These are phyloP conservation scores for Epistrophella euchroma DNA, from an alignment of 2,888 invertebrate genomes.

Conservation along the genomic window DNA sequence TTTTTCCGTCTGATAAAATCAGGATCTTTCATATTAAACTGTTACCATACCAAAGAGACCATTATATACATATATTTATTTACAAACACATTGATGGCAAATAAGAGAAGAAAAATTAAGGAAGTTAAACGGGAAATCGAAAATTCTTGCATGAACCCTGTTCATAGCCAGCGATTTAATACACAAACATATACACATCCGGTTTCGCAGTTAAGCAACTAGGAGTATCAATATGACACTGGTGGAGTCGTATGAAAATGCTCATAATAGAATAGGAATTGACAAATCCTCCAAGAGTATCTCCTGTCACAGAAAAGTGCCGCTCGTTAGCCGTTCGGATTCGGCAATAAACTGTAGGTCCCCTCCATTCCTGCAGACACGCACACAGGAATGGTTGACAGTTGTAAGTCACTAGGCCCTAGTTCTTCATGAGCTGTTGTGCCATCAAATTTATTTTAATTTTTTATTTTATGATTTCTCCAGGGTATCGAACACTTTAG, in stretches of 20 bases:
- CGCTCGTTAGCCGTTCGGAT: too few relatives aligned
- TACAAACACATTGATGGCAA: slow-evolving; percentile 5
- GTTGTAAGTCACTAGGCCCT: too few relatives aligned
- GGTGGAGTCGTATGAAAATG: background rate
- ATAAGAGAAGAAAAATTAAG: slow-evolving; percentile 33
- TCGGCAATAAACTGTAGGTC: too few relatives aligned
- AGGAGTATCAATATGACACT: background rate
- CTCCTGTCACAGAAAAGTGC: too few relatives aligned
- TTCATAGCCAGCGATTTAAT: slow-evolving; percentile 12
- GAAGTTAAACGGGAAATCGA: slow-evolving; percentile 73
- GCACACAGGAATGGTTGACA: too few relatives aligned
- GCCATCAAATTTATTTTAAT: too few relatives aligned
- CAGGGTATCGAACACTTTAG: too few relatives aligned
- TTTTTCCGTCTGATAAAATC: slow-evolving; percentile 63
- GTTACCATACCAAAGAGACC: slow-evolving; percentile 18
- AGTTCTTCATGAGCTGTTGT: too few relatives aligned
- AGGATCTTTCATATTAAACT: slow-evolving; percentile 69
- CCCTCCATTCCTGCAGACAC: too few relatives aligned
- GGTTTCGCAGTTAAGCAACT: background rate
- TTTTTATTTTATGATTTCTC: too few relatives aligned
- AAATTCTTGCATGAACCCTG: slow-evolving; percentile 60
- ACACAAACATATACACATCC: slow-evolving; percentile 27
- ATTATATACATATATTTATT: background rate
- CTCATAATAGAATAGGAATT: background rate
- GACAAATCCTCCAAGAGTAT: too few relatives aligned